Evolutionary conservation across 2,888 invertebrate species (phyloP), one percentile per base, ranked within the genome.

Genomic region (Heliconius cydno): DNA sequence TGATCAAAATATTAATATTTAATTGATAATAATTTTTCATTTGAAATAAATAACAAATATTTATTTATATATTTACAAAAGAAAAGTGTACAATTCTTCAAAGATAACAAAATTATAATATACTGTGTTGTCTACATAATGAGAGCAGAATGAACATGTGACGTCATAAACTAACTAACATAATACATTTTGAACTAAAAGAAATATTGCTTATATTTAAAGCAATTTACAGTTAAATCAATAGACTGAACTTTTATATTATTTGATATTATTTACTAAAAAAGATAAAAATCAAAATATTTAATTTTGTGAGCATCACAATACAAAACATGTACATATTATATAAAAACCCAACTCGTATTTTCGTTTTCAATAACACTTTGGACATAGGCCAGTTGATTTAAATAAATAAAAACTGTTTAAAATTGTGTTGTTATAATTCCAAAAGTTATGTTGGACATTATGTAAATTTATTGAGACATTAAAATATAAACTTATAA

Each of bases 1-100:
- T 60, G 34, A 34, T 73, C 4, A 38, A 60, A 60, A 34, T 73
- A 34, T 34, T 63, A n/a, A 41, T 25, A 75, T 65, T 74, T 28
- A 65, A n/a, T 38, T n/a, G 12, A 13, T 38, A 10, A n/a, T n/a
- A n/a, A 3, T 7, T 25, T 60, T 22, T 60, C n/a, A 22, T 60
- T 15, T 46, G 7, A 19, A 46, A 25, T 25, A 41, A 41, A 25
- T 41, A 41, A 12, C 25, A 0, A 41, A 13, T 13, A 38, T n/a
- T n/a, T 38, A 5, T 41, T 41, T 70, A n/a, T 38, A 38, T 60
- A 68, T 68, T 67, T 38, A 68, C 22, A 28, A 66, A 66, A 19
- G 19, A 22, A 66, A 28, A 13, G 28, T 60, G 10, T 60, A 66
- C 9, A 34, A 10, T 19, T 66, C 30, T 34, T 30, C 30, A 67